A percentile compares a stretch with the other conserved stretches of the same genome.
These are phyloP conservation scores for Leptosomus discolor DNA, from an alignment of 2,113 vertebrate genomes.

Conservation along the genomic window DNA sequence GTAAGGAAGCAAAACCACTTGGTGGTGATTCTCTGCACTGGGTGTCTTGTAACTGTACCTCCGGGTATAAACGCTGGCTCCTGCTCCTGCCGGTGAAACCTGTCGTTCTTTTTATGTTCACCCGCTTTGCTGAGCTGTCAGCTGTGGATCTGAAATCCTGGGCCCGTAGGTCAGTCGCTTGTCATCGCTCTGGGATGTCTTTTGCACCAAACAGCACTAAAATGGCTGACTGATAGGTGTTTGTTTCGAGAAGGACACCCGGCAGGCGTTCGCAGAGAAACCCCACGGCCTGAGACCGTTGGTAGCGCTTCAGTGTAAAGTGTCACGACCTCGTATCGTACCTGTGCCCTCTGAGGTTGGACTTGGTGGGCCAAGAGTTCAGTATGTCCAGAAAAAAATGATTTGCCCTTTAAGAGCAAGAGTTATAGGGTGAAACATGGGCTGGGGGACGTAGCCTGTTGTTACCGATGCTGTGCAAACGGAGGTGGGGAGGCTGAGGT, in stretches of 20 bases:
- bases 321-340: accelerated
- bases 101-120: not conserved
- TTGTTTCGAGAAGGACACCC: not conserved
- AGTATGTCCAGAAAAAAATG: not conserved
- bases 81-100: not conserved
- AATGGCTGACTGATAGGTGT: not conserved
- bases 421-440: accelerated
- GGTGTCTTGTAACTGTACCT: not conserved
- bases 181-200: not conserved
- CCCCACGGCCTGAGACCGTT: not conserved
- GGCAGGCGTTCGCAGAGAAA: not conserved
- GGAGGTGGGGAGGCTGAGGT: not conserved
- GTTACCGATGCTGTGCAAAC: not conserved
- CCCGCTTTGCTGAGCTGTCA: not conserved
- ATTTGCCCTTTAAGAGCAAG: not conserved
- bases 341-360: not conserved
- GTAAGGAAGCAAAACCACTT: not conserved
- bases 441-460: not conserved
- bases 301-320: not conserved
- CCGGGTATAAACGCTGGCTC: not conserved
- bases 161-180: too few relatives aligned
- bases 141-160: not conserved
- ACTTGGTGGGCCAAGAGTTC: not conserved
- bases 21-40: not conserved
- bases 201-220: not conserved